Conservation (phyloP, 2,888 invertebrate genomes). For the Podabrus alpinus region DNA sequence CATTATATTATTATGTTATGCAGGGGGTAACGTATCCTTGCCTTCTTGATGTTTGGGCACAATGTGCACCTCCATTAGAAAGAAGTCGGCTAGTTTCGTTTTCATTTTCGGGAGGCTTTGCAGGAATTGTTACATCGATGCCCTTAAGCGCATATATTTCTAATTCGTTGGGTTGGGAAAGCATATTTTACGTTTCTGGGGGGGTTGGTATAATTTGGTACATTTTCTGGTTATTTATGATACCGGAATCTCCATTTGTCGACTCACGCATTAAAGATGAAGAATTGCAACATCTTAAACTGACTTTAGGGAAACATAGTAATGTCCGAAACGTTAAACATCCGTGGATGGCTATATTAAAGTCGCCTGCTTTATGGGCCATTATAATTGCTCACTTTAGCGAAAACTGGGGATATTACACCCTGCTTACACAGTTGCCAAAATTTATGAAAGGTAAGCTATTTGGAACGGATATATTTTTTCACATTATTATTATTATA, state of each 20-base stretch:
- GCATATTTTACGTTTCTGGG: slow-evolving; percentile 79
- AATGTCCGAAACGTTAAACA: slow-evolving; percentile 60
- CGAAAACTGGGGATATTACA: slow-evolving; percentile 91
- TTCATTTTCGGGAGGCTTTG: slow-evolving; percentile 84
- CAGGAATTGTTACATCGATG: slow-evolving; percentile 83
- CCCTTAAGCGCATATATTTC: slow-evolving; percentile 76
- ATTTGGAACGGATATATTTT: slow-evolving; percentile 25
- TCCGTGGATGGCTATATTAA: slow-evolving; percentile 78
- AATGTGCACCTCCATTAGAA: slow-evolving; percentile 81
- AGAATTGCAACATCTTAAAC: slow-evolving; percentile 75
- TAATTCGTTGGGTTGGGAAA: slow-evolving; percentile 76
- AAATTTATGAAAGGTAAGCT: slow-evolving; percentile 86
- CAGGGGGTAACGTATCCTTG: slow-evolving; percentile 79
- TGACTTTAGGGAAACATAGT: slow-evolving; percentile 59
- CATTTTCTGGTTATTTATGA: slow-evolving; percentile 69
- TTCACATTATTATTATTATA: background rate
- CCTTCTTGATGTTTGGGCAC: slow-evolving; percentile 82
- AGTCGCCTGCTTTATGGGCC: slow-evolving; percentile 81
- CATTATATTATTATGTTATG: background rate
- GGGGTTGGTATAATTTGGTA: slow-evolving; percentile 74
- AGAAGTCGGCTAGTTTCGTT: slow-evolving; percentile 78
- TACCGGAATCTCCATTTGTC: slow-evolving; percentile 74
- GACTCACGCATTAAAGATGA: slow-evolving; percentile 73
- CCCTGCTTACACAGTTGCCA: slow-evolving; percentile 79
- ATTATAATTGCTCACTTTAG: slow-evolving; percentile 83